phyloP scores from a whole-genome alignment of 2,113 vertebrate genomes.

The Microcebus lehilahytsara region DNA sequence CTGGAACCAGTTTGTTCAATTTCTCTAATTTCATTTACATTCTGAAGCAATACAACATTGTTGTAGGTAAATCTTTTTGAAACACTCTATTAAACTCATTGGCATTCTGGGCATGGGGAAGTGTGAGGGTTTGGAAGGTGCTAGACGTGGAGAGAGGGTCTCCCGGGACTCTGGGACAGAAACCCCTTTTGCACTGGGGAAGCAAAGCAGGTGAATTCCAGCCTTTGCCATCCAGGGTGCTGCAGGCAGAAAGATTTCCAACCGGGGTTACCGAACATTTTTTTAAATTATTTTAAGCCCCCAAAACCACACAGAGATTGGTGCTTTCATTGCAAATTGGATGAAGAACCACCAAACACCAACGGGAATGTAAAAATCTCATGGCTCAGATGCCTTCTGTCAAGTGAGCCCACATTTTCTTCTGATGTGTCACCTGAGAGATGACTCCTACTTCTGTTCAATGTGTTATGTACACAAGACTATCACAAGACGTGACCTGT shows the following conservation, averaged over 20 bases:
- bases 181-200: background rate
- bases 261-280: too few species aligned
- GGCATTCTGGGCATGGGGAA: background rate
- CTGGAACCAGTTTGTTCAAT: background rate
- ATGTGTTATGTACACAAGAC: constrained; percentile 40
- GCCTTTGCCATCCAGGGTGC: background rate
- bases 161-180: background rate
- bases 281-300: background rate
- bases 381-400: constrained; percentile 21
- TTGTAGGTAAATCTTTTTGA: background rate
- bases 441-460: constrained; percentile 19
- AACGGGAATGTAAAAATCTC: constrained; percentile 20
- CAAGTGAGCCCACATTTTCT: constrained; percentile 32
- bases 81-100: background rate
- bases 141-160: background rate
- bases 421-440: constrained; percentile 15
- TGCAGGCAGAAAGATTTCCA: background rate
- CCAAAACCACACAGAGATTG: background rate
- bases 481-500: constrained; percentile 60
- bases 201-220: background rate
- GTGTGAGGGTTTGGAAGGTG: background rate
- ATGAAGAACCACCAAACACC: background rate
- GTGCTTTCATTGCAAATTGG: constrained; percentile 34
- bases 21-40: background rate
- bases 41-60: background rate